Evolutionary conservation across 1,140 invertebrate species (phyloP), one percentile per base, ranked within the genome.

Genomic region (Caerostris darwini): DNA sequence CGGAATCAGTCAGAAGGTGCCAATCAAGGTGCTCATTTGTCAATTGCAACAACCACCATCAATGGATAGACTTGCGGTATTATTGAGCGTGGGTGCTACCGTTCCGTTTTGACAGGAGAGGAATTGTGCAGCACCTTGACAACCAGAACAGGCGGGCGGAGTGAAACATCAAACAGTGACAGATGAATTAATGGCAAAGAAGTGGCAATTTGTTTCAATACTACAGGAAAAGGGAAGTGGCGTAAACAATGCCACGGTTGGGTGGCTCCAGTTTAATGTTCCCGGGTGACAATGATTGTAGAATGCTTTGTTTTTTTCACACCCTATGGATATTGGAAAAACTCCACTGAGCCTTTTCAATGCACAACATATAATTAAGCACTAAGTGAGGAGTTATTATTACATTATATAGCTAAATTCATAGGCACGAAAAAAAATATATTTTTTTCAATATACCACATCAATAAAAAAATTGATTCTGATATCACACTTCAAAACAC

Each of bases 11-110:
- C 50, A 53, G 86, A 57, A 7, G 67, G 59, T 91, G 77, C 77
- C 91, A 85, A 93, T 93, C 91, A 93, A 67, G 64, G 12, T 5
- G 14, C n/a, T 59, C 91, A 93, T 93, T 93, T 93, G 82, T 93
- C 91, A 93, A 57, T 69, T 61, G 50, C 58, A 93, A 85, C 82
- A 93, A 86, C 67, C 91, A 59, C 34, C 71, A 86, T 86, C 91
- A 86, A 93, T 93, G 71, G 91, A 93, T 93, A 53, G 61, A 12
- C 67, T 58, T 53, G 54, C 67, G 82, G 57, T 69, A 71, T 85
- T 93, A 93, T 86, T 82, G 91, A 93, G 19, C 58, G 83, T 57
- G 83, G 83, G 83, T 12, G 83, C 57, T 85, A 59, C 54, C n/a
- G 83, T 57, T n/a, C 7, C 83, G 4, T 19, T 58, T 50, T 59